Conservation (phyloP, 2,113 vertebrate species). For the Cololabis saira region DNA sequence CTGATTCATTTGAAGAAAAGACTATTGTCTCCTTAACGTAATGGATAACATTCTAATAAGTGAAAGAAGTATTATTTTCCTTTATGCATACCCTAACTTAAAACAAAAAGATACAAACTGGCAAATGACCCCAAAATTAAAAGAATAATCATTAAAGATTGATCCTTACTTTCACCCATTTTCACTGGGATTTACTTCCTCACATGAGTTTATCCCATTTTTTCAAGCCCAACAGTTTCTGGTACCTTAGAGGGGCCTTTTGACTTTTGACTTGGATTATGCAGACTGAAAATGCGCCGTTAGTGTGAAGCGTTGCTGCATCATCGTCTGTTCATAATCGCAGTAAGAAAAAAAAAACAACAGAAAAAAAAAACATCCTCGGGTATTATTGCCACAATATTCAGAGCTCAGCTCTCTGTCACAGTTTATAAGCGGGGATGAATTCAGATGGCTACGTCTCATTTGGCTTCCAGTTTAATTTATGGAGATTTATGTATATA, state of each 20-base stretch:
- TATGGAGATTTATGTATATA: slow-evolving; percentile 72
- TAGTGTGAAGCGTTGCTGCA: slow-evolving; percentile 33
- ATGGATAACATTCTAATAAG: too few species aligned
- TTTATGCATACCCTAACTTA: too few species aligned
- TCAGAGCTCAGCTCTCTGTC: slow-evolving; percentile 58
- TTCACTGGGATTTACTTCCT: neutral
- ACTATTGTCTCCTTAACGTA: too few species aligned
- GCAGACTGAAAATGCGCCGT: slow-evolving; percentile 21
- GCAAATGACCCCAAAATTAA: neutral
- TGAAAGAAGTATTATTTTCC: too few species aligned
- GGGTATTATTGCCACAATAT: slow-evolving; percentile 64
- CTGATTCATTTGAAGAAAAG: too few species aligned
- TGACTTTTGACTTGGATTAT: slow-evolving; percentile 48
- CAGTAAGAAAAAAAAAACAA: slow-evolving; percentile 45
- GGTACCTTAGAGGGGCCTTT: slow-evolving; percentile 35
- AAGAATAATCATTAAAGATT: neutral
- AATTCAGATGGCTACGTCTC: slow-evolving; percentile 58
- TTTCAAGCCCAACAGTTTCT: slow-evolving; percentile 30
- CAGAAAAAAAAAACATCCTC: slow-evolving; percentile 25
- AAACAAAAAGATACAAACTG: neutral
- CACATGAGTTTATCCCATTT: neutral
- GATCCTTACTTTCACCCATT: too few species aligned
- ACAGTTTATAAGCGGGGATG: slow-evolving; percentile 59
- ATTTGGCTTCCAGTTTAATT: slow-evolving; percentile 69
- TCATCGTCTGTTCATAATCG: slow-evolving; percentile 63